Evolutionary conservation across 64 coral and sea anemone species (phyloP).

Genomic region (Orbicella faveolata): DNA sequence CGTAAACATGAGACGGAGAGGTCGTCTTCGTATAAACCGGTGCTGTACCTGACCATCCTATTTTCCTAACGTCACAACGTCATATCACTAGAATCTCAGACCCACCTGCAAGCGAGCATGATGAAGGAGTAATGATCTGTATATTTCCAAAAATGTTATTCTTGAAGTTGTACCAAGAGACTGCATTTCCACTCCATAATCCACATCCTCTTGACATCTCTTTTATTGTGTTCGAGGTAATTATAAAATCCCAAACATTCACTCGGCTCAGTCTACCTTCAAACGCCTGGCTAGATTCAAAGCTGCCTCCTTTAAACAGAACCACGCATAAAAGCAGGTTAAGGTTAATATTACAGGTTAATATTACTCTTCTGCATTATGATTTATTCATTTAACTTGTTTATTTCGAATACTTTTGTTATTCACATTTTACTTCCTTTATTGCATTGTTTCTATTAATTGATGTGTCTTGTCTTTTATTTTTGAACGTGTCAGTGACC

Average conservation of each 20-base stretch:
- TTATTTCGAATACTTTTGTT: too few species aligned
- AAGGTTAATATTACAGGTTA: too few species aligned
- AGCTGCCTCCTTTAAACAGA: not conserved
- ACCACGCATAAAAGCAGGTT: too few species aligned
- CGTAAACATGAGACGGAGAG: too few species aligned
- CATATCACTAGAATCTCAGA: not conserved
- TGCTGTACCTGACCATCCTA: too few species aligned
- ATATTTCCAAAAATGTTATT: not conserved
- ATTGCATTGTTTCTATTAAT: too few species aligned
- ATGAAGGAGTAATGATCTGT: not conserved
- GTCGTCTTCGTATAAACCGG: too few species aligned
- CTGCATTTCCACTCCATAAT: not conserved
- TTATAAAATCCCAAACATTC: not conserved
- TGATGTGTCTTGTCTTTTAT: too few species aligned
- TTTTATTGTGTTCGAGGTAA: not conserved
- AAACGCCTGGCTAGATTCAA: not conserved
- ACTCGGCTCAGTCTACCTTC: not conserved
- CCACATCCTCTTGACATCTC: not conserved
- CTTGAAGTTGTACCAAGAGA: conserved; percentile 4
- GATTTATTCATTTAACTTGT: too few species aligned
- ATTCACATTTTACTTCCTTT: too few species aligned
- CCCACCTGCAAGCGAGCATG: not conserved
- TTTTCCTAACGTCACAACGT: not conserved
- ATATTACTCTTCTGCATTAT: too few species aligned
- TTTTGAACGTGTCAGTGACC: too few species aligned